Conservation (phyloP, 2,797 vertebrate genomes). For the Chiroxiphia lanceolata region DNA sequence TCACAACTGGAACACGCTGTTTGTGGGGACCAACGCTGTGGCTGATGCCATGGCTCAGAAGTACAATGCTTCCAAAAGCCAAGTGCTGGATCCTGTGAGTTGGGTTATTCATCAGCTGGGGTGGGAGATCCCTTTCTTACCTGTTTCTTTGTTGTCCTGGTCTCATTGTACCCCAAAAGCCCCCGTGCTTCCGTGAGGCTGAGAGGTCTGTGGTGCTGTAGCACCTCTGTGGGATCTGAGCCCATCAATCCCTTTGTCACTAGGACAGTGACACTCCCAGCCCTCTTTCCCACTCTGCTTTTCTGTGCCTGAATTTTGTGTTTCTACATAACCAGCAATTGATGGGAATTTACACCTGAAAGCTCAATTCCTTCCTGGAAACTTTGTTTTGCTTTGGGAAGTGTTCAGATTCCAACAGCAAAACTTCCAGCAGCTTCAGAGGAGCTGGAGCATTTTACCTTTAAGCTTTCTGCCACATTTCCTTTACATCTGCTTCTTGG, state of each 20-base stretch:
- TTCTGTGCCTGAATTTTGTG: background rate
- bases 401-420: background rate
- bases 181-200: accelerated
- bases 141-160: background rate
- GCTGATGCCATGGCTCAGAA: conserved; percentile 93
- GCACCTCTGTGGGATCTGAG: background rate
- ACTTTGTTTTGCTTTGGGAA: background rate
- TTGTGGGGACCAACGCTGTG: conserved; percentile 92
- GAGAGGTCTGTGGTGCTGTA: background rate
- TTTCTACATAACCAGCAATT: background rate
- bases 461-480: background rate
- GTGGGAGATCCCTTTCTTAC: background rate
- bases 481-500: background rate
- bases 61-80: conserved; percentile 92
- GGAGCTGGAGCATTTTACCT: background rate
- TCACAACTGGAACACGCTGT: conserved; percentile 95
- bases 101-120: background rate
- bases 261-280: background rate
- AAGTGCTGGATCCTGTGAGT: conserved; percentile 95
- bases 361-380: background rate
- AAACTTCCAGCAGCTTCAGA: background rate
- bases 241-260: background rate
- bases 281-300: background rate
- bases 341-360: background rate
- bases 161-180: background rate